These are phyloP conservation scores for Enteromius fasciolatus DNA, from an alignment of 2,797 vertebrate species.

Conservation along the genomic window DNA sequence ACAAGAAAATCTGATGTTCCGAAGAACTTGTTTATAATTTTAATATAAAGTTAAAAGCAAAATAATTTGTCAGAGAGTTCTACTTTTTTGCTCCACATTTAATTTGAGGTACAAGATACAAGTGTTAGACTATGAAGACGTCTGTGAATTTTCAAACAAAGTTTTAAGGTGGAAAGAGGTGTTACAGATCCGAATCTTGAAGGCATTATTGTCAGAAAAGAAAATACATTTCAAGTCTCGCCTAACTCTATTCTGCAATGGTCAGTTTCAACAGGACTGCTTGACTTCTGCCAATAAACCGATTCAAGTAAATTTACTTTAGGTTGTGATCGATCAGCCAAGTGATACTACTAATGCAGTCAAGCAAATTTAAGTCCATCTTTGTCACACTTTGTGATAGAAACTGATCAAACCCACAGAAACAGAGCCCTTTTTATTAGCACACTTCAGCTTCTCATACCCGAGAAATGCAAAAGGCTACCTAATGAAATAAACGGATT, in stretches of 20 bases:
- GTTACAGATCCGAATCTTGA: neutral
- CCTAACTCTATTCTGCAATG: neutral
- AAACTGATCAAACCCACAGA: conserved; percentile 36
- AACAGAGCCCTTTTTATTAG: neutral
- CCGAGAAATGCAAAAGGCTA: neutral
- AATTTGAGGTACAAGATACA: neutral
- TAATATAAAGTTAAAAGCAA: conserved; percentile 8
- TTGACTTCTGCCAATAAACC: conserved; percentile 83
- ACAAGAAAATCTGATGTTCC: neutral
- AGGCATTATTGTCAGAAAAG: neutral
- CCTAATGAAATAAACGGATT: neutral
- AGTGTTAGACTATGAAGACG: neutral
- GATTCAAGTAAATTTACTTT: conserved; percentile 84
- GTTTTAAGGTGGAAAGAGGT: neutral
- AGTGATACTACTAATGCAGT: conserved; percentile 74
- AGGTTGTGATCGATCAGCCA: conserved; percentile 78
- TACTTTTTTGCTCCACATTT: neutral
- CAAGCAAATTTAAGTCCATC: conserved; percentile 77
- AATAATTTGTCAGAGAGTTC: neutral
- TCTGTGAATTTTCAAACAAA: neutral
- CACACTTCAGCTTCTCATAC: neutral
- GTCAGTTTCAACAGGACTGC: conserved; percentile 52
- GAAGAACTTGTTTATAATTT: neutral
- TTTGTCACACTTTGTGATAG: conserved; percentile 62
- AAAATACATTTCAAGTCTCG: neutral